These are phyloP conservation scores for Prorops nasuta DNA, from an alignment of 1,140 invertebrate genomes.

Conservation along the genomic window DNA sequence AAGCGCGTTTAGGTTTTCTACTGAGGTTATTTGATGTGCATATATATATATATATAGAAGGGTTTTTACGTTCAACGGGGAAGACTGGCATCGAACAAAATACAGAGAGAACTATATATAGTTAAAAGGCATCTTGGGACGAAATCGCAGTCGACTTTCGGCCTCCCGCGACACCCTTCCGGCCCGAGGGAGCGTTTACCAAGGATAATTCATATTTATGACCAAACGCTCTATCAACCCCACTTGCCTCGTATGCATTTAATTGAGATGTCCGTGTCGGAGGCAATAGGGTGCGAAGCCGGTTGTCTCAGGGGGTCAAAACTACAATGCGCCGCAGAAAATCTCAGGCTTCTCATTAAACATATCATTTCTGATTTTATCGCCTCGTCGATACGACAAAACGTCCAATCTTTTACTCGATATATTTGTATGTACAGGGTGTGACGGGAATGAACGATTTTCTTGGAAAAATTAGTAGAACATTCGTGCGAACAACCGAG, in stretches of 20 bases:
- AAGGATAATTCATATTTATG: constrained; percentile 58
- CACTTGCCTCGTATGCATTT: constrained; percentile 54
- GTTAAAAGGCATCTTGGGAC: constrained; percentile 9
- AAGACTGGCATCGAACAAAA: constrained; percentile 11
- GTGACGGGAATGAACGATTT: no score
- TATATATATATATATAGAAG: constrained; percentile 15
- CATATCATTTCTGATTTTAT: no score
- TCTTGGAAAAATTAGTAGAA: no score
- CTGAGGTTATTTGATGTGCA: constrained; percentile 10
- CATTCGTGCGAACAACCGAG: no score
- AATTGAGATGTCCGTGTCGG: constrained; percentile 56
- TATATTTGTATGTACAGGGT: no score
- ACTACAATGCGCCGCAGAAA: no score
- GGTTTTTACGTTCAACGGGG: constrained; percentile 16
- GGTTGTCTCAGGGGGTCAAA: constrained; percentile 40
- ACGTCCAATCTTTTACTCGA: no score
- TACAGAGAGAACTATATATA: constrained; percentile 8
- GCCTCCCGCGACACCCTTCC: constrained; percentile 16
- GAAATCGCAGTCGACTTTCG: constrained; percentile 15
- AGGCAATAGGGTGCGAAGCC: constrained; percentile 53
- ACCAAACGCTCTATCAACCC: constrained; percentile 53
- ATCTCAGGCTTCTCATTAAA: no score
- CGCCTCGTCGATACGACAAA: no score
- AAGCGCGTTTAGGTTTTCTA: background rate
- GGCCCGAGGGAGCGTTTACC: constrained; percentile 51